Evolutionary conservation across 2,888 invertebrate genomes (phyloP).

Genomic region (Leucophenga montana): DNA sequence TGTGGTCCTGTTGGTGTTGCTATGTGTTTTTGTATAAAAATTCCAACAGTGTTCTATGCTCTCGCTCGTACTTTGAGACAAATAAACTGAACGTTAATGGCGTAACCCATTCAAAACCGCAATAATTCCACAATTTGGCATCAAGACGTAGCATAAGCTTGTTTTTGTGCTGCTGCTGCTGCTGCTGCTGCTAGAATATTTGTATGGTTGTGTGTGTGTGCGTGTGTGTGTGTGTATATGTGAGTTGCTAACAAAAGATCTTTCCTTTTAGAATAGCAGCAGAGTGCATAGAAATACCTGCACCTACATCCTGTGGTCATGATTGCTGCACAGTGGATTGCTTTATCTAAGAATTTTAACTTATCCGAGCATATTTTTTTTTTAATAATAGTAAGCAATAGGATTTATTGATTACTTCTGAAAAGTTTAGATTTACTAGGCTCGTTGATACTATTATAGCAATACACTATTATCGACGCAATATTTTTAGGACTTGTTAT

Average conservation of each 20-base stretch:
- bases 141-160: slow-evolving; percentile 7
- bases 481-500: too few species aligned
- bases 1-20: slow-evolving; percentile 1
- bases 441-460: too few species aligned
- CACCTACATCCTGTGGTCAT: neutral
- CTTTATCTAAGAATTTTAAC: too few species aligned
- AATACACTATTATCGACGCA: too few species aligned
- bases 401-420: too few species aligned
- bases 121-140: slow-evolving; percentile 26
- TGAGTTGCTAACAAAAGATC: neutral
- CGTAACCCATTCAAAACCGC: slow-evolving; percentile 25
- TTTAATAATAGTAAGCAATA: too few species aligned
- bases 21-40: neutral
- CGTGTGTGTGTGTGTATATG: neutral
- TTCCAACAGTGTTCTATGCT: neutral
- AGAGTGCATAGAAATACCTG: slow-evolving; percentile 11
- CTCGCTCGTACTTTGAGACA: slow-evolving; percentile 16
- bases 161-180: neutral
- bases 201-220: neutral
- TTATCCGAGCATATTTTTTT: too few species aligned
- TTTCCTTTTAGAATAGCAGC: slow-evolving; percentile 1
- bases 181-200: neutral
- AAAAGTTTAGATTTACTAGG: too few species aligned
- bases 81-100: slow-evolving; percentile 24
- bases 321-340: neutral